Evolutionary conservation across 2,797 vertebrate genomes (phyloP).

Genomic region (Eospalax fontanierii): DNA sequence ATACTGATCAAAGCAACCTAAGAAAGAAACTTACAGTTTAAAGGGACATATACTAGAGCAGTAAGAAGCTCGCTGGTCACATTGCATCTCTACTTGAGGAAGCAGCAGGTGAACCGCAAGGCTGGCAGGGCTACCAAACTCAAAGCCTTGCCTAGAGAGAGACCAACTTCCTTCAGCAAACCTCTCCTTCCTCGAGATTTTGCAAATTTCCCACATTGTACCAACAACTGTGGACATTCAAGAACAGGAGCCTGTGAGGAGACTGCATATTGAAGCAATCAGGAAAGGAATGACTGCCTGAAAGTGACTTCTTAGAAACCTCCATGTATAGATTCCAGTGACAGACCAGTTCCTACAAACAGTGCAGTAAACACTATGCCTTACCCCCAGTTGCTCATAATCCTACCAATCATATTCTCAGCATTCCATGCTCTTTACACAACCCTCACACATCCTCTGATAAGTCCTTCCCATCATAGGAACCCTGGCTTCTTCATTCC

Average conservation of each 20-base stretch:
- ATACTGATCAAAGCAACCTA: not conserved
- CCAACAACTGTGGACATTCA: not conserved
- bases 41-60: not conserved
- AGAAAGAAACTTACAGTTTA: not conserved
- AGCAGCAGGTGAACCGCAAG: not conserved
- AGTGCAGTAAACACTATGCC: not conserved
- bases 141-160: not conserved
- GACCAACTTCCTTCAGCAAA: not conserved
- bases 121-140: not conserved
- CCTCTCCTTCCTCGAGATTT: not conserved
- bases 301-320: not conserved
- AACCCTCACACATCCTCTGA: not conserved
- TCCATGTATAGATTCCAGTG: not conserved
- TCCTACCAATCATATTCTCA: constrained; percentile 16
- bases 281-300: not conserved
- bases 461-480: constrained; percentile 57
- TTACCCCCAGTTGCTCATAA: not conserved
- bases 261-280: not conserved
- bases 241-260: not conserved
- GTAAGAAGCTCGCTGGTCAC: not conserved
- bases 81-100: not conserved
- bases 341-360: constrained; percentile 74
- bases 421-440: constrained; percentile 49
- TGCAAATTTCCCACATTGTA: not conserved
- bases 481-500: constrained; percentile 62